phyloP scores from a whole-genome alignment of 2,797 vertebrate genomes.

The Schizothorax lantsangensis region DNA sequence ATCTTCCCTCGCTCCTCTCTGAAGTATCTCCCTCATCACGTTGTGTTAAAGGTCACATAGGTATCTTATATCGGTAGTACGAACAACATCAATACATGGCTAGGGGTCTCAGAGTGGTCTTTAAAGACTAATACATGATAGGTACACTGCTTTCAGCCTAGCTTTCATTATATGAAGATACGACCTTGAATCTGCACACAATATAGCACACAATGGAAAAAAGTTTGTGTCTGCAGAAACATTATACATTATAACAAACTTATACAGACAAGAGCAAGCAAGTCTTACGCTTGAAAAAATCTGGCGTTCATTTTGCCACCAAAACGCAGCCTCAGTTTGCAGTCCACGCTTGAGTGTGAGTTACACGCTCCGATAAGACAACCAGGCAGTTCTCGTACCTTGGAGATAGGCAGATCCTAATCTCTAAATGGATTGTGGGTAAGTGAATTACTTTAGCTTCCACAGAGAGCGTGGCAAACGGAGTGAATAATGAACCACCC shows the following conservation, averaged over 20 bases:
- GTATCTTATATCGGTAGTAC: slow-evolving; percentile 16
- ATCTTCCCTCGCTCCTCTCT: slow-evolving; percentile 47
- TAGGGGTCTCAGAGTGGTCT: slow-evolving; percentile 57
- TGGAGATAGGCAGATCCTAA: slow-evolving; percentile 71
- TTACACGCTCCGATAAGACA: slow-evolving; percentile 69
- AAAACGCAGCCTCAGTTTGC: neutral
- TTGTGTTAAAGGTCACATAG: slow-evolving; percentile 45
- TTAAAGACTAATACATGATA: slow-evolving; percentile 64
- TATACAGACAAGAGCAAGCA: neutral
- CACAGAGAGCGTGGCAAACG: slow-evolving; percentile 58
- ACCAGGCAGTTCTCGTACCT: slow-evolving; percentile 67
- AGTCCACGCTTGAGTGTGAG: slow-evolving; percentile 12
- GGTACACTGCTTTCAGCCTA: slow-evolving; percentile 21
- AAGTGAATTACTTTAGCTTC: slow-evolving; percentile 79
- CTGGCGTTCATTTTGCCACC: neutral
- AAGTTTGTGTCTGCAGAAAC: neutral
- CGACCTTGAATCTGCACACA: slow-evolving; percentile 26
- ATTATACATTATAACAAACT: too few relatives aligned
- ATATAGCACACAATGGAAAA: neutral
- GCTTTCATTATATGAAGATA: slow-evolving; percentile 15
- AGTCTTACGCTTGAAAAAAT: neutral
- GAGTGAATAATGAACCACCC: slow-evolving; percentile 72
- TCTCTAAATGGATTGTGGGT: slow-evolving; percentile 74
- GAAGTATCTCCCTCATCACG: slow-evolving; percentile 32
- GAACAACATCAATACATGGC: slow-evolving; percentile 40